phyloP scores from a whole-genome alignment of 1,140 invertebrate species.

The Gyrodactylus bullatarudis region DNA sequence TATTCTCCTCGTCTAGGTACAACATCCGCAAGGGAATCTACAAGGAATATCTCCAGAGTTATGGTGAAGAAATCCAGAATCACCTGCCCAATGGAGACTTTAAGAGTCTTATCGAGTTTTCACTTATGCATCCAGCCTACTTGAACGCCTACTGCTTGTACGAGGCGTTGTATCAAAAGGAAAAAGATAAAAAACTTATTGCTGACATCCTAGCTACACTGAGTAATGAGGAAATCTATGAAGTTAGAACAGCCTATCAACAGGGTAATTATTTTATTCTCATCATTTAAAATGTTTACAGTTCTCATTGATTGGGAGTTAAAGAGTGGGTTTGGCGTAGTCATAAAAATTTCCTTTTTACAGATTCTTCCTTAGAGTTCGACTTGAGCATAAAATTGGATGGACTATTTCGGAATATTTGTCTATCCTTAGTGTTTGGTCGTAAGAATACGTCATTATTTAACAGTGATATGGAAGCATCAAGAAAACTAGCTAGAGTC shows the following conservation, averaged over 20 bases:
- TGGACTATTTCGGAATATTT: not conserved
- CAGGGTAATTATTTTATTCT: not conserved
- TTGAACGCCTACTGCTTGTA: not conserved
- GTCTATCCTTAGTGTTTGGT: not conserved
- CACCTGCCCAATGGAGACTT: not conserved
- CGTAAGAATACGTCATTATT: not conserved
- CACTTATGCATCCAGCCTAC: not conserved
- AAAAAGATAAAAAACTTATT: not conserved
- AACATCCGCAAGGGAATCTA: not conserved
- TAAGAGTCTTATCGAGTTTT: not conserved
- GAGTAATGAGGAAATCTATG: not conserved
- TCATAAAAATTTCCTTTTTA: no score
- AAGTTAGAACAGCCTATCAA: not conserved
- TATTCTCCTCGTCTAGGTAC: not conserved
- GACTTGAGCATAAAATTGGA: not conserved
- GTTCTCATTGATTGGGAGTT: not conserved
- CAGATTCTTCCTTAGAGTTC: not conserved
- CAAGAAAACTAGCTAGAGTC: not conserved
- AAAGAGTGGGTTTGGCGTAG: not conserved
- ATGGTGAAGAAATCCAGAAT: not conserved
- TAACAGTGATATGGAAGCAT: not conserved
- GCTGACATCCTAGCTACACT: not conserved
- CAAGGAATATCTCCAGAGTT: not conserved
- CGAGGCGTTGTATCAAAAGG: not conserved
- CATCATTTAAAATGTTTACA: not conserved